A percentile compares a stretch with the other conserved stretches of the same genome.
Evolutionary conservation across 2,797 vertebrate genomes (phyloP).

Genomic region (Pteronotus mesoamericanus): DNA sequence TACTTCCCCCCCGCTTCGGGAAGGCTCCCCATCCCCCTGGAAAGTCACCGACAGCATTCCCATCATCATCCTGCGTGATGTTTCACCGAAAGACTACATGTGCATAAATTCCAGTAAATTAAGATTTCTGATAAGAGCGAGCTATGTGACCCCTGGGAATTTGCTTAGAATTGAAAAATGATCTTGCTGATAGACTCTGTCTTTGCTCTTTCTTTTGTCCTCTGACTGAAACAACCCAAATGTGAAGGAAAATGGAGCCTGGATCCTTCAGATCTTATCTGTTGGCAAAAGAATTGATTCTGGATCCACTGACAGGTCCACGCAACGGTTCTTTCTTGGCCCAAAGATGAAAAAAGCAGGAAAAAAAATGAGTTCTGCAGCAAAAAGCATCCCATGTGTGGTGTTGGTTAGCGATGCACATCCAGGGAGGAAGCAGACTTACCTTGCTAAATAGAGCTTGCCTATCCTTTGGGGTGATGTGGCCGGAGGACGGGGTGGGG

Average conservation of each 20-base stretch:
- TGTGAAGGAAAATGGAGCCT: not conserved
- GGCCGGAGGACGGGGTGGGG: not conserved
- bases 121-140: conserved; percentile 34
- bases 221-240: not conserved
- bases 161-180: conserved; percentile 27
- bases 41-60: not conserved
- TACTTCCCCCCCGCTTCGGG: not conserved
- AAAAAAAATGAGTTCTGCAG: not conserved
- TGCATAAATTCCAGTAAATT: conserved; percentile 1
- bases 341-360: not conserved
- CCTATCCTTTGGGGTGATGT: not conserved
- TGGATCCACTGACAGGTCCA: not conserved
- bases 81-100: not conserved
- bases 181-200: not conserved
- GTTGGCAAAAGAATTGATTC: not conserved
- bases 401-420: not conserved
- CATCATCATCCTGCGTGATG: not conserved
- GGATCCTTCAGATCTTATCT: not conserved
- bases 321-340: not conserved
- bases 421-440: too few species aligned
- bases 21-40: not conserved
- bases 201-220: not conserved
- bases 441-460: not conserved
- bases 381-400: not conserved
- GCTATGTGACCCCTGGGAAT: not conserved